Evolutionary conservation across 2,113 vertebrate species (phyloP).

Genomic region (Ascaphus truei): DNA sequence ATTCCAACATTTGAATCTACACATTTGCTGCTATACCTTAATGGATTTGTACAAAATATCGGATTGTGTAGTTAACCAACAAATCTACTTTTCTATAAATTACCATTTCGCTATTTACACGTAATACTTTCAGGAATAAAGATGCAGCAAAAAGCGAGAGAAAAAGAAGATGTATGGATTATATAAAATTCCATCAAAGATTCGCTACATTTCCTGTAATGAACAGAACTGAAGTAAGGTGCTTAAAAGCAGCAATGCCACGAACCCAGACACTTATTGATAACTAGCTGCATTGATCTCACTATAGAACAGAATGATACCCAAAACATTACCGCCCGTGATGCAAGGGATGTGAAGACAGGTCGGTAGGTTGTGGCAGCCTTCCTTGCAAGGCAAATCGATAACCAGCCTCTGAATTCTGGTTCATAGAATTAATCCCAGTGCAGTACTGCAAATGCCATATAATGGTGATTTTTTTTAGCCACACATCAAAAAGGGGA

Average conservation of each 20-base stretch:
- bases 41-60: slow-evolving; percentile 51
- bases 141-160: slow-evolving; percentile 47
- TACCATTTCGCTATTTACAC: slow-evolving; percentile 52
- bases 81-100: slow-evolving; percentile 47
- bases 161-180: slow-evolving; percentile 42
- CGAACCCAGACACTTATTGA: neutral
- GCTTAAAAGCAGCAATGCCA: slow-evolving; percentile 20
- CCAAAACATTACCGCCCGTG: too few relatives aligned
- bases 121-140: slow-evolving; percentile 54
- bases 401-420: too few relatives aligned
- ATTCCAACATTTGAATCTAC: slow-evolving; percentile 60
- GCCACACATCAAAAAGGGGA: neutral
- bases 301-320: too few relatives aligned
- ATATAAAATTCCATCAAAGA: slow-evolving; percentile 55
- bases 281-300: neutral
- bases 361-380: too few relatives aligned
- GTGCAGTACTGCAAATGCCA: too few relatives aligned
- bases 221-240: slow-evolving; percentile 33
- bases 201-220: slow-evolving; percentile 50
- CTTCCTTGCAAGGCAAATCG: too few relatives aligned
- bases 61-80: slow-evolving; percentile 48
- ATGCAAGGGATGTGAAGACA: too few relatives aligned
- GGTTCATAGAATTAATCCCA: too few relatives aligned
- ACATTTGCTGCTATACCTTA: slow-evolving; percentile 51
- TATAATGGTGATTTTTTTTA: too few relatives aligned